Base-by-base conservation (phyloP, 1,140 invertebrate species). In the Drosophila ananassae region DNA sequence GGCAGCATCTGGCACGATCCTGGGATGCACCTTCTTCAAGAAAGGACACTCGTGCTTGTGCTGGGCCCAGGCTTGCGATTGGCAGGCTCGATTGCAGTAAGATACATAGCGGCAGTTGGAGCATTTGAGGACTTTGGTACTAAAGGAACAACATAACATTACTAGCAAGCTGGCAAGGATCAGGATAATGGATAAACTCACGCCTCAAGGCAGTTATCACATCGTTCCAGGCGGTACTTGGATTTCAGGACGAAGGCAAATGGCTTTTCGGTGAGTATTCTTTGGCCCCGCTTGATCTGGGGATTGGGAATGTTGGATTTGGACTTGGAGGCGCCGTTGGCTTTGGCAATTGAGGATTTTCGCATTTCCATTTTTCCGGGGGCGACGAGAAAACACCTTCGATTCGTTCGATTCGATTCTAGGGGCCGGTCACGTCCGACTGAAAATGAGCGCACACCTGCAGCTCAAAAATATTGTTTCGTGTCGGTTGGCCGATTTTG, bases 31-130 rank as follows among this genome's bases (percentile, higher is more conserved):
- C 71, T 93, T 93, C 79, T 95, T 95, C 21, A 97, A 93, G 79
- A 95, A 95, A 30, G 93, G 80, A 90, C 97, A 97, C 92, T 97
- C 97, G 80, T 92, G 92, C 92, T 96, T 97, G 82, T 97, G 97
- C 62, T 95, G 93, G 12, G 80, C 76, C 97, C 97, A 97, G 2
- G 94, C 94, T 69, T 94, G 93, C 84, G 93, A 95, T 85, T 97
- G 97, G 91, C 96, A 97, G 51, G 81, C 83, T 30, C 93, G 93
- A 56, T 95, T 94, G 84, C 97, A 97, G 73, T 97, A 97, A 89
- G 95, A 94, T 2, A 96, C 95, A 89, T 95, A 96, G n/a, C 95
- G 93, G 90, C 96, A 97, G n/a, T 93, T 95, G 1, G 95, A 95
- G 91, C 96, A 97, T 92, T 95, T 96, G 2, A 94, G 92, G 5